phyloP scores from a whole-genome alignment of 2,888 invertebrate species.

The Mantis religiosa region DNA sequence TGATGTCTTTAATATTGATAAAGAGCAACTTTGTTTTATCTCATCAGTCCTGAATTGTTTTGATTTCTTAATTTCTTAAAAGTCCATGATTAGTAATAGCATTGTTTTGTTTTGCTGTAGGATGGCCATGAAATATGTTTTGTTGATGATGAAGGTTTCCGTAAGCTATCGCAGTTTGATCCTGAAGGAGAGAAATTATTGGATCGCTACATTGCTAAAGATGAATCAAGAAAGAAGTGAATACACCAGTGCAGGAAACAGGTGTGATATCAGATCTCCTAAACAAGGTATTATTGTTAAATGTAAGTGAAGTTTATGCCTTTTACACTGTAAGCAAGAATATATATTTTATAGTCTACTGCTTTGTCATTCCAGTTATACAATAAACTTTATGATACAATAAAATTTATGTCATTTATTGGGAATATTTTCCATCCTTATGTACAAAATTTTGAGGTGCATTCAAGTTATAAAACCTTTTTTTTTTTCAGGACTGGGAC shows the following conservation, averaged over 20 bases:
- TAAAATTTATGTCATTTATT: not conserved
- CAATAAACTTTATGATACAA: not conserved
- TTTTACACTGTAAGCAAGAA: not conserved
- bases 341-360: not conserved
- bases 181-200: constrained; percentile 75
- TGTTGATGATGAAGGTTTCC: constrained; percentile 93
- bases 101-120: constrained; percentile 42
- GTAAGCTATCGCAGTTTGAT: constrained; percentile 81
- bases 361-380: not conserved
- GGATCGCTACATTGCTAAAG: constrained; percentile 67
- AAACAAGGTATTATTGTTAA: not conserved
- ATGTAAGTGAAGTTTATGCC: not conserved
- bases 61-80: no score
- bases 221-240: constrained; percentile 48
- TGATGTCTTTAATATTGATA: no score
- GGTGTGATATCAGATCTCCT: not conserved
- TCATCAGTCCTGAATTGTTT: no score
- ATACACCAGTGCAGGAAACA: constrained; percentile 29
- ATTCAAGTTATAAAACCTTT: no score
- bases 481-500: no score
- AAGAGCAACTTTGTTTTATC: no score
- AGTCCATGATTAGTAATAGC: no score
- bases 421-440: no score
- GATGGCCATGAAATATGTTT: constrained; percentile 98
- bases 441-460: no score